Evolutionary conservation across 2,888 invertebrate genomes (phyloP), one percentile per base, ranked within the genome.

Genomic region (Cyrtodaria siliqua): DNA sequence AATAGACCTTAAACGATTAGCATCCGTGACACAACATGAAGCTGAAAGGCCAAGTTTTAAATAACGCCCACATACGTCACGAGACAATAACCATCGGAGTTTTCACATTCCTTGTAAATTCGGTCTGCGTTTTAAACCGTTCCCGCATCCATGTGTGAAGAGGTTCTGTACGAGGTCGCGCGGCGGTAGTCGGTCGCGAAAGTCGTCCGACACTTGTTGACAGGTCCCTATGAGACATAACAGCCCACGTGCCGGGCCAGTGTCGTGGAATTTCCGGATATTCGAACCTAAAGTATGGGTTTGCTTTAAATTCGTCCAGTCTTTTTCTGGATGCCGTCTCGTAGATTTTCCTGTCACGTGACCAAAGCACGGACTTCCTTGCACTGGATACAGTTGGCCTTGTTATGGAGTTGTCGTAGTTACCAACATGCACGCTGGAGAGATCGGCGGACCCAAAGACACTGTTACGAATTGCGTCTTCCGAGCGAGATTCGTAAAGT

Each of bases 221-320:
- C 14, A 89, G 53, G 29, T 87, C 80, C 2, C 50, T 49, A 3
- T 64, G 49, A 9, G 67, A 67, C 40, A 84, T 86, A 3, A 84
- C 79, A 23, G 83, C 78, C 87, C 89, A 87, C 9, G 89, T 89
- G 18, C 89, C 89, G 6, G 87, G 87, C 71, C 87, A 89, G 61
- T 89, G 89, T 44, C 86, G 85, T 0, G 75, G 70, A 20, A 89
- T 70, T 59, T 82, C 85, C 2, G 87, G 87, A 73, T 87, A 88
- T 59, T 85, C 78, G 20, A 79, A 75, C 26, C 69, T 53, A 68
- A 86, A 84, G 59, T 88, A 88, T 0, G 86, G 84, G 24, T 83
- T 75, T 0, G 53, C 55, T 16, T 69, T 71, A 57, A 87, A 87
- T 56, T 85, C 85, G 26, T 74, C 75, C 60, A 85, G 69, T 6